A percentile compares a stretch with the other conserved stretches of the same genome.
Evolutionary conservation across 2,888 invertebrate genomes (phyloP).

Genomic region (Choreutis nemorana): DNA sequence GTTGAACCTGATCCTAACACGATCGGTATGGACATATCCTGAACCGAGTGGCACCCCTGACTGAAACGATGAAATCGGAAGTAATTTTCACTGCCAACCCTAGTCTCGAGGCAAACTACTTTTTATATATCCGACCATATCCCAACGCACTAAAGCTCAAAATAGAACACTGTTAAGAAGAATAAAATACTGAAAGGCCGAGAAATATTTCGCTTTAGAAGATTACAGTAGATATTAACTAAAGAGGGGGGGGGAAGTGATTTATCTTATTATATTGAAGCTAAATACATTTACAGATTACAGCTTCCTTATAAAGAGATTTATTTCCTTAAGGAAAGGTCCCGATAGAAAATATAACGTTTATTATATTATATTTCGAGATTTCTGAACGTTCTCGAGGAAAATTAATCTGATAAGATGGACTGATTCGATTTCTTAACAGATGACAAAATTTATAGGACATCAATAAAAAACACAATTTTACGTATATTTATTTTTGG

Average conservation of each 20-base stretch:
- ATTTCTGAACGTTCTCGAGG: no score
- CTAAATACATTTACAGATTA: constrained; percentile 13
- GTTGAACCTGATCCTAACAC: no score
- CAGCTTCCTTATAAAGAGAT: background rate
- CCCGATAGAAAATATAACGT: background rate
- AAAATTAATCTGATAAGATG: no score
- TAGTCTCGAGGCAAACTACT: constrained; percentile 12
- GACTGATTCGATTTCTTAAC: no score
- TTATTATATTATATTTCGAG: background rate
- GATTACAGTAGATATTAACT: constrained; percentile 26
- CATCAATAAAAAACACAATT: no score
- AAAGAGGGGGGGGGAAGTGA: constrained; percentile 13
- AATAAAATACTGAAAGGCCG: no score
- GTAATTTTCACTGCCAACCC: constrained; percentile 32
- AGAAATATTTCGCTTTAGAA: constrained; percentile 23
- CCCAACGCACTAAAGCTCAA: no score
- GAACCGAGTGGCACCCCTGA: constrained; percentile 10
- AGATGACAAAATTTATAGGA: no score
- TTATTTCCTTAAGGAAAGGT: background rate
- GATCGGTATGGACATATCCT: no score
- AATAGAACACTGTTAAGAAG: no score
- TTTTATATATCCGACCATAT: no score
- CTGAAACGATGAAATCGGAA: constrained; percentile 25
- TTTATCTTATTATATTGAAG: constrained; percentile 32
- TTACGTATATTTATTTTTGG: no score